Evolutionary conservation across 2,113 vertebrate species (phyloP), one percentile per base, ranked within the genome.

Genomic region (Calidris pugnax): DNA sequence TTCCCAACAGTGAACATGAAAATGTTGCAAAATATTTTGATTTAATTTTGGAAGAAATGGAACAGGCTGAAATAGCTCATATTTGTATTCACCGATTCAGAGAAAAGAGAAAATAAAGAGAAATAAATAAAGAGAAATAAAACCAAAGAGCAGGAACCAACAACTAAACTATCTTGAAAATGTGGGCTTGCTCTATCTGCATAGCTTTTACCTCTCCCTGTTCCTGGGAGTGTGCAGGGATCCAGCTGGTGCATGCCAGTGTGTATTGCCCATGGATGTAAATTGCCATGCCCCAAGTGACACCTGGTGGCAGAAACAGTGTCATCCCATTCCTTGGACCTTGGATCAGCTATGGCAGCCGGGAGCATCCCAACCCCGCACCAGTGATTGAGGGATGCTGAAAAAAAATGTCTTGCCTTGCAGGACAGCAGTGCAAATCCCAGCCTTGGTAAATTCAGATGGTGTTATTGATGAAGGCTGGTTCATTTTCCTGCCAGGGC

Each of bases 271-370:
- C 56, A 9, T 0, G 12, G 69, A 8, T 32, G 33, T 33, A 26
- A n/a, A 75, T 0, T 18, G 63, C 82, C 41, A 7, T 14, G 53
- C 26, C 78, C 85, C 85, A 77, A 4, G 90, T 92, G 96, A 94
- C 85, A 90, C 60, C 96, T 96, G 72, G 78, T 93, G 93, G 96
- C 90, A 91, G 48, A 50, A 41, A 23, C 59, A 74, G 85, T 1
- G 1, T 45, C 56, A 53, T 20, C 43, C 37, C 59, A 4, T 17
- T 30, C 15, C 55, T 39, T 13, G 33, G 53, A 35, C 48, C 41
- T 20, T 14, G 26, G 45, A 39, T 23, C 56, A 72, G 69, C 60
- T 17, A n/a, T 11, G 24, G 37, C n/a, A 50, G 45, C 32, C 3
- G 1, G 56, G 39, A 68, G 24, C 11, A 23, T 33, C 51, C 63